Evolutionary conservation across 2,888 invertebrate species (phyloP), one percentile per base, ranked within the genome.

Genomic region (Oscheius sp.): DNA sequence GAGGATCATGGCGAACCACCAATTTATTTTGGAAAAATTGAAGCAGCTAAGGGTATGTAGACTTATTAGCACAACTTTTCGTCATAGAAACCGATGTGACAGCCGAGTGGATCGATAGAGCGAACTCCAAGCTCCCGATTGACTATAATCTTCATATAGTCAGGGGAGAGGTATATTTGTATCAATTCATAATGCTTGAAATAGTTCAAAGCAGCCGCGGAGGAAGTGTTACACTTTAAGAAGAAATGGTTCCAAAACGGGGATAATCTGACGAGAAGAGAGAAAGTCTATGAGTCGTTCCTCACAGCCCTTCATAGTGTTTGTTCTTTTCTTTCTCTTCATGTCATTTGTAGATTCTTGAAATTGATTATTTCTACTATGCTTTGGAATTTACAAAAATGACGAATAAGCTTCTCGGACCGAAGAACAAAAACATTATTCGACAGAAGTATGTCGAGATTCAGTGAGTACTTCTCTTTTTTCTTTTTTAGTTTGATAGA

Each of bases 361-460:
- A 54, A n/a, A 8, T 54, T 8, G 54, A 54, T 17, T 54, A 33
- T n/a, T 32, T 32, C 33, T 54, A 54, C 12, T 54, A 54, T 17
- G 54, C 54, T 54, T 20, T 54, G 17, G 54, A 54, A 54, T 54
- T 54, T 20, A 32, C 54, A 3, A 54, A 54, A 22, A 17, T 12
- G 14, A 9, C 33, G 2, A 33, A 17, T n/a, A 54, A 54, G 33
- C 14, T 54, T 2, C 14, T 54, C 6, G 54, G 54, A n/a, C 32
- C 32, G 14, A 54, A 54, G 20, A 6, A 30, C 20, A 54, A 54
- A 33, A 54, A 54, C 36, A 17, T 54, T 36, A 54, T 54, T 24
- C n/a, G 54, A 22, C 54, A 54, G 33, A 54, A 54, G 20, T 54
- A 54, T 20, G 33, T 36, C 2, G 54, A 54, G 14, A 54, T 54